These are phyloP conservation scores for Geophilus truncorum DNA, from an alignment of 2,888 invertebrate species.

Conservation along the genomic window DNA sequence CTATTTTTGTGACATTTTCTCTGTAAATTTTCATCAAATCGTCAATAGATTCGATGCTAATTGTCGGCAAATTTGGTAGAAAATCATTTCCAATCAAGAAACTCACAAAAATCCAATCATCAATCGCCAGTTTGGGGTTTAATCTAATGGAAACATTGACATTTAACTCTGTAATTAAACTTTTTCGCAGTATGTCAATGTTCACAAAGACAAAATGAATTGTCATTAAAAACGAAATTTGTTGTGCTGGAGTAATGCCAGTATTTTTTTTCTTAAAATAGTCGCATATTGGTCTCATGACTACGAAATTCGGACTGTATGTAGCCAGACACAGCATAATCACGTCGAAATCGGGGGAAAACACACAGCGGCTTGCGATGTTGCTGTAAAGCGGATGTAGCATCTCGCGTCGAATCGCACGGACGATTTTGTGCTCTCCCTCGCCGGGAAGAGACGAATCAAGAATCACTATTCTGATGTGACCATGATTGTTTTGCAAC, in stretches of 20 bases:
- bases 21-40: conserved; percentile 80
- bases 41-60: conserved; percentile 80
- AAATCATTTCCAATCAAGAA: conserved; percentile 98
- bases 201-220: no score
- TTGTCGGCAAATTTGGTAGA: conserved; percentile 88
- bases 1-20: conserved; percentile 73
- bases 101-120: conserved; percentile 97
- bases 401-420: conserved; percentile 81
- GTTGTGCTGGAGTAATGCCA: neutral
- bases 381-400: conserved; percentile 78
- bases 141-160: no score
- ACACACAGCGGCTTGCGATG: conserved; percentile 90
- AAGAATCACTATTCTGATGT: no score
- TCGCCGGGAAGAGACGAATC: no score
- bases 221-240: no score
- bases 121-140: no score
- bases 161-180: conserved; percentile 62
- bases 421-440: conserved; percentile 99
- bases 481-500: no score
- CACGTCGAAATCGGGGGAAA: conserved; percentile 95
- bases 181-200: no score
- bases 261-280: neutral
- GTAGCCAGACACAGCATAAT: conserved; percentile 94
- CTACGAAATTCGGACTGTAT: conserved; percentile 91
- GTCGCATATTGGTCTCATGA: conserved; percentile 83